Evolutionary conservation across 2,888 invertebrate species (phyloP), one percentile per base, ranked within the genome.

Genomic region (Eupeodes luniger): DNA sequence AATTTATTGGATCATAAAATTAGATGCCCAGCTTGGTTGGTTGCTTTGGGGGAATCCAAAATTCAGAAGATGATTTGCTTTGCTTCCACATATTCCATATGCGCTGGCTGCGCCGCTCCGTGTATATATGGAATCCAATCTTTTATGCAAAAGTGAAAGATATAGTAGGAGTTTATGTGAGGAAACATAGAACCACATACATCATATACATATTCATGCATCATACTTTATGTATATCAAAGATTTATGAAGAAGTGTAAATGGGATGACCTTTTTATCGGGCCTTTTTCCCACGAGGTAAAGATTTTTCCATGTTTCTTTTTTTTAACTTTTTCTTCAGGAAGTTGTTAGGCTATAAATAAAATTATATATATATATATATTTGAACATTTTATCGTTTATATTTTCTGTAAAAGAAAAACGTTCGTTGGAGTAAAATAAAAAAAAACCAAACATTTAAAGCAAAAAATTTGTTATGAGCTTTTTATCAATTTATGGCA

Each of bases 1-100:
- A 75, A 80, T 80, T 80, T 85, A 85, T 80, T 55, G 75, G 69
- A 74, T 84, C 62, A 55, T 67, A 75, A 79, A 69, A 40, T 49
- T 66, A 69, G 44, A 69, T 55, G 57, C 49, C 27, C 40, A 72
- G 14, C 66, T 66, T 34, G 40, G 6, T 40, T 27, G 2, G 27
- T 27, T 27, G 27, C 27, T 27, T 27, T 40, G 9, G 9, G 40
- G 40, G 6, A 40, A 40, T 27, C 27, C 3, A 2, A 27, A 27
- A 27, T 27, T 27, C 27, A 9, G 40, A 5, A 19, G 62, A 47
- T 80, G 84, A 36, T 51, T 12, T n/a, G 16, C n/a, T 40, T 40
- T 53, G 9, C 55, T 40, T 55, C n/a, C 44, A 2, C 27, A 27
- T 27, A 27, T 27, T 27, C 27, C 27, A 1, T 40, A 1, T 40